A percentile compares a stretch with the other conserved stretches of the same genome.
Conservation (phyloP, 1,140 invertebrate species). For the Condylostylus longicornis region DNA sequence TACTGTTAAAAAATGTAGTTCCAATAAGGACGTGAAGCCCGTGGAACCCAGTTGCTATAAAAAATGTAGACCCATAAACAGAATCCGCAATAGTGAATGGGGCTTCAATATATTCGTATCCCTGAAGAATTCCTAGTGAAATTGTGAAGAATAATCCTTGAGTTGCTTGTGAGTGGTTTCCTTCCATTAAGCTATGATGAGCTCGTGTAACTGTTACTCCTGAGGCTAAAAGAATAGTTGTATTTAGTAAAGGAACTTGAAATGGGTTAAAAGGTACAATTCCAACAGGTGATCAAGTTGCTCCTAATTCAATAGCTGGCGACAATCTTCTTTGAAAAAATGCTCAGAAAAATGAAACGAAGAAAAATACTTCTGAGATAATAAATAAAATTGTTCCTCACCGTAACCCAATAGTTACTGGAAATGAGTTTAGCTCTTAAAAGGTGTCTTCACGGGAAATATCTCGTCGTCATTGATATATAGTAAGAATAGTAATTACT, state of each 20-base stretch:
- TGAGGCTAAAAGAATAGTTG: slow-evolving; percentile 40
- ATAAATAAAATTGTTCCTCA: slow-evolving; percentile 49
- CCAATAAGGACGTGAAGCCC: slow-evolving; percentile 56
- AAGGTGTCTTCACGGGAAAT: slow-evolving; percentile 40
- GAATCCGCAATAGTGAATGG: slow-evolving; percentile 45
- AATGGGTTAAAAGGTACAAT: slow-evolving; percentile 44
- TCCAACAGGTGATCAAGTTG: slow-evolving; percentile 38
- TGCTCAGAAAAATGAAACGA: slow-evolving; percentile 45
- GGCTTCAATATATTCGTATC: slow-evolving; percentile 38
- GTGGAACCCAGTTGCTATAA: slow-evolving; percentile 56
- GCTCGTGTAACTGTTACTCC: slow-evolving; percentile 40
- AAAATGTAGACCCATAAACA: slow-evolving; percentile 50
- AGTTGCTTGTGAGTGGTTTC: slow-evolving; percentile 31
- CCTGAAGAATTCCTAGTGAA: slow-evolving; percentile 36
- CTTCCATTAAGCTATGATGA: slow-evolving; percentile 40
- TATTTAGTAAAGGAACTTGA: slow-evolving; percentile 44
- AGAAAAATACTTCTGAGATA: slow-evolving; percentile 46
- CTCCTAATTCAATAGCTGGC: slow-evolving; percentile 44
- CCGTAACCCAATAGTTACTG: slow-evolving; percentile 35
- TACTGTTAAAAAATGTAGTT: slow-evolving; percentile 42
- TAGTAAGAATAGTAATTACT: slow-evolving; percentile 33
- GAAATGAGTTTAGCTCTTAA: slow-evolving; percentile 36
- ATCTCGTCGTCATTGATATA: slow-evolving; percentile 49
- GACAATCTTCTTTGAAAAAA: slow-evolving; percentile 48
- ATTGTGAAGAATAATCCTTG: slow-evolving; percentile 38